Conservation (phyloP, 2,888 invertebrate genomes). For the Dynastes grantii region DNA sequence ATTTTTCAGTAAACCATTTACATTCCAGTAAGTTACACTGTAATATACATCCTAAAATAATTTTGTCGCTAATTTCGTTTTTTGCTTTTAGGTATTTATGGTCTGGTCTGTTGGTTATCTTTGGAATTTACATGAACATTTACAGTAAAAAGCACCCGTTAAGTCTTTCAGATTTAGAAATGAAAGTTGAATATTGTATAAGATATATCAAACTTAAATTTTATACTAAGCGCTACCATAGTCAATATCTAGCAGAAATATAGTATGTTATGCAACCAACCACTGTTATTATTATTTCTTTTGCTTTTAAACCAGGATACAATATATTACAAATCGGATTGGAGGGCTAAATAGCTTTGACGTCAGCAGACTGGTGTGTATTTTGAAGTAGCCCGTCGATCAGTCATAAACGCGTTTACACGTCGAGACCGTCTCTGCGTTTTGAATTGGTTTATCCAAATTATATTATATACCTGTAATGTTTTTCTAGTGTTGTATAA, state of each 20-base stretch:
- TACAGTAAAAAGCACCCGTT: constrained; percentile 83
- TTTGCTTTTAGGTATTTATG: constrained; percentile 84
- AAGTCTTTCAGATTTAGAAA: constrained; percentile 64
- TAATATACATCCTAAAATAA: constrained; percentile 17
- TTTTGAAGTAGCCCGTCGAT: no score
- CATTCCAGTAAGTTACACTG: constrained; percentile 79
- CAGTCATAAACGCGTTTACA: no score
- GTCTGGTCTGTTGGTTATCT: constrained; percentile 90
- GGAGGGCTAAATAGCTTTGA: no score
- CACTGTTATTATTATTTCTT: not conserved
- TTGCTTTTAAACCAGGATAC: no score
- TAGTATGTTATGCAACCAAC: constrained; percentile 11
- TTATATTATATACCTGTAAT: no score
- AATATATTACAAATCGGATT: no score
- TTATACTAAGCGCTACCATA: constrained; percentile 49
- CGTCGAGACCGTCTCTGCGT: no score
- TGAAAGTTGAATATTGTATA: constrained; percentile 61
- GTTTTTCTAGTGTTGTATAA: no score
- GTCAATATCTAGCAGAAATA: constrained; percentile 51
- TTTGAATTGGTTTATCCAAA: no score
- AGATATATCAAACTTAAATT: constrained; percentile 70
- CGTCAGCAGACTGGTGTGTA: no score
- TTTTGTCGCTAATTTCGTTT: not conserved
- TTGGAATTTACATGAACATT: constrained; percentile 96
- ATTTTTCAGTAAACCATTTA: constrained; percentile 91